A percentile compares a stretch with the other conserved stretches of the same genome.
Conservation (phyloP, 2,888 invertebrate genomes). For the Masnerella sp. region DNA sequence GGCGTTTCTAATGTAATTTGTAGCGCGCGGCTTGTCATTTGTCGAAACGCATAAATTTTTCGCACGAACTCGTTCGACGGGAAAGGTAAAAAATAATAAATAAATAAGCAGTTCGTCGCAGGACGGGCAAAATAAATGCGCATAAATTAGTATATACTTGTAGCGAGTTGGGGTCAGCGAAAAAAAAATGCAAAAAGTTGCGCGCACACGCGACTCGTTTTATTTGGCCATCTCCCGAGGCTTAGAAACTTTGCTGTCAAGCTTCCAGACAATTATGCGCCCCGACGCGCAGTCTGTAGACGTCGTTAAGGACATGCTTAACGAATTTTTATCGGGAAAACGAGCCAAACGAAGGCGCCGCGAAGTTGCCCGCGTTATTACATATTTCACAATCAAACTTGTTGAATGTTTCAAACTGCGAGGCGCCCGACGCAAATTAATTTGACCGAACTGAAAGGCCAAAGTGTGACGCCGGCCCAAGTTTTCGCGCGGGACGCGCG, state of each 20-base stretch:
- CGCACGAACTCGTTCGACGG: constrained; percentile 1
- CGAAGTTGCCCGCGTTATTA: constrained; percentile 40
- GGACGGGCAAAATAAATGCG: constrained; percentile 48
- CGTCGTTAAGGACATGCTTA: constrained; percentile 47
- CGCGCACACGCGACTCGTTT: constrained; percentile 28
- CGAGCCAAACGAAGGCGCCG: constrained; percentile 34
- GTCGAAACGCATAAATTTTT: constrained; percentile 22
- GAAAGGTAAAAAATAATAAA: constrained; percentile 15
- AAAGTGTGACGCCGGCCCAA: constrained; percentile 18
- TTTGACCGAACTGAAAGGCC: constrained; percentile 25
- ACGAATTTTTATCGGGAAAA: constrained; percentile 50
- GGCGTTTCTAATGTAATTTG: constrained; percentile 23
- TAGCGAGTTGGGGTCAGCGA: constrained; percentile 44
- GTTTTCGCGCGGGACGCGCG: constrained; percentile 17
- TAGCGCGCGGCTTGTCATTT: constrained; percentile 30
- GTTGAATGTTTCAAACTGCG: constrained; percentile 45
- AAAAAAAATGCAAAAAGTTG: constrained; percentile 23
- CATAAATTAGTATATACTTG: constrained; percentile 57
- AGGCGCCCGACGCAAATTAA: constrained; percentile 35
- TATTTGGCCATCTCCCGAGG: constrained; percentile 34
- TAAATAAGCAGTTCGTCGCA: neutral
- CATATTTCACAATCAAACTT: constrained; percentile 57
- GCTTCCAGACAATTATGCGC: constrained; percentile 52
- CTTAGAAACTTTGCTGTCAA: constrained; percentile 54
- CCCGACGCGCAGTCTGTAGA: too few relatives aligned